Conservation (phyloP, 2,113 vertebrate species). For the Stictonetta naevosa region DNA sequence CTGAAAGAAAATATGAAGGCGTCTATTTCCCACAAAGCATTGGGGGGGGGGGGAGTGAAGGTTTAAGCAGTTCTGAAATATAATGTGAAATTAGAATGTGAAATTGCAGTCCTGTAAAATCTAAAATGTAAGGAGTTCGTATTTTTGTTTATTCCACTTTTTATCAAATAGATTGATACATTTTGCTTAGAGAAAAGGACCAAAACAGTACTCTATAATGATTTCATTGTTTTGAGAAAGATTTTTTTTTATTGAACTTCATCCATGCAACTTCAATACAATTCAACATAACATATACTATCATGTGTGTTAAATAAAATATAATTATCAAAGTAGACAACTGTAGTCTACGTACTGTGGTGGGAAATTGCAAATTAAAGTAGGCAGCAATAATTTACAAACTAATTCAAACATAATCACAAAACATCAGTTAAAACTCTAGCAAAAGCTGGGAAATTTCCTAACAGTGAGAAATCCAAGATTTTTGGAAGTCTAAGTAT, state of each 20-base stretch:
- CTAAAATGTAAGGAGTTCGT: background rate
- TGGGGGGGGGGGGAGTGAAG: background rate
- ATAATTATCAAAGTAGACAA: background rate
- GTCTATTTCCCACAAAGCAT: background rate
- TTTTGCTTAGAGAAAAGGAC: background rate
- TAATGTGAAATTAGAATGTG: background rate
- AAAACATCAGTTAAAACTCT: background rate
- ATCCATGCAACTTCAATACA: background rate
- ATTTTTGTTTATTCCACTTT: background rate
- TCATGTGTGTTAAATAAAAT: background rate
- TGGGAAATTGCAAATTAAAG: background rate
- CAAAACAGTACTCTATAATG: background rate
- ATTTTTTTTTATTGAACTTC: background rate
- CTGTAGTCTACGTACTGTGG: background rate
- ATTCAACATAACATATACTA: background rate
- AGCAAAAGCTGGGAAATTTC: background rate
- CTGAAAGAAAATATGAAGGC: background rate
- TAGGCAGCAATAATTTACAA: background rate
- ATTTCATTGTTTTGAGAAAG: background rate
- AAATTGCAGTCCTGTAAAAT: background rate
- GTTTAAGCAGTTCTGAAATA: background rate
- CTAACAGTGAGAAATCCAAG: background rate
- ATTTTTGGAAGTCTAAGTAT: background rate
- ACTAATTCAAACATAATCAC: background rate
- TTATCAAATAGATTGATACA: background rate